Base-by-base conservation (phyloP, 1,140 invertebrate species). In the Eubasilissa regina region DNA sequence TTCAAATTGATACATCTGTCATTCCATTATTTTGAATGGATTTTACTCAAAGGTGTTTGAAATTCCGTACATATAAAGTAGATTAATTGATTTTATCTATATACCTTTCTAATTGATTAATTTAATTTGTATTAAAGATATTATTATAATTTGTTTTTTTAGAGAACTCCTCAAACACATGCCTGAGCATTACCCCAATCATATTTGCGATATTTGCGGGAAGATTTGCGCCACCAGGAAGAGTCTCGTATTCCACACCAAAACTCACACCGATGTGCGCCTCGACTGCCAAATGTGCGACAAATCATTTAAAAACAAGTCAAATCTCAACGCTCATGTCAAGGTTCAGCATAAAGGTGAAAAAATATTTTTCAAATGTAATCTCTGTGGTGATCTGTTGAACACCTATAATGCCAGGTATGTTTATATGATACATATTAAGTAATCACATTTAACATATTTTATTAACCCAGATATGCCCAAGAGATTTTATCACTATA, bases 181-280 rank as follows among this genome's bases (percentile, higher is more conserved):
- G 82, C 79, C 77, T 4, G 80, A 81, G 62, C 82, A 83, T 53
- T 83, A 79, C 75, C 82, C 82, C 21, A 83, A 83, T 55, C 77
- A 83, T 60, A 83, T 83, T 17, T 83, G 82, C 48, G 82, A 83
- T 35, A 78, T 81, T 44, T 83, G 82, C 45, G 82, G 82, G 0
- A 83, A 83, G 73, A 81, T 81, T 45, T 81, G 80, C 44, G 80
- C 82, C n/a, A 83, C 82, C 12, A 58, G 82, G 43, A 81, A 81
- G 58, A 81, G 80, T 51, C 75, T 83, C 44, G 35, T 73, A 17
- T 80, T 79, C 53, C 82, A 83, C 53, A 45, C 62, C 35, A 83
- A 81, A 70, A 81, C 64, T 10, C 82, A 83, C 62, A 79, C 77
- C 3, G 62, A 79, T 35, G 77, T 75, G 12, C 80, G 80, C 12